These are phyloP conservation scores for Nephotettix cincticeps DNA, from an alignment of 1,140 invertebrate genomes.

Conservation along the genomic window DNA sequence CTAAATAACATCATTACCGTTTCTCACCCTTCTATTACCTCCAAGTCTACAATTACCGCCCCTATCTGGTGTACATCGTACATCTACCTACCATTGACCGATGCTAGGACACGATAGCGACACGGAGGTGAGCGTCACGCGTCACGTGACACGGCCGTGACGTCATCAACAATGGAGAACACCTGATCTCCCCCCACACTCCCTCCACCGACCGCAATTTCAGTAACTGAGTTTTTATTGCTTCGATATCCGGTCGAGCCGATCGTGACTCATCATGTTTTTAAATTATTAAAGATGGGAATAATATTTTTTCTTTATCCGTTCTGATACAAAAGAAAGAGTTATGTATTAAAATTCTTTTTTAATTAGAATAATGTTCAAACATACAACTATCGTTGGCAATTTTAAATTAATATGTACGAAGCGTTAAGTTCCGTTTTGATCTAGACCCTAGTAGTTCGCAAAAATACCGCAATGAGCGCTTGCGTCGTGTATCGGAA, in stretches of 20 bases:
- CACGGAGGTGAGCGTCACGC: background rate
- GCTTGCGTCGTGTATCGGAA: no score
- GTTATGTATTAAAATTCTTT: background rate
- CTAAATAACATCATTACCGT: background rate
- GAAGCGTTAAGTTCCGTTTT: no score
- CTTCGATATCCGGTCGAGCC: slow-evolving; percentile 1
- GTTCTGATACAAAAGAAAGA: background rate
- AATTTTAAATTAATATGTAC: background rate
- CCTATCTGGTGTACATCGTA: background rate
- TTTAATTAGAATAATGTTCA: background rate
- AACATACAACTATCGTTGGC: background rate
- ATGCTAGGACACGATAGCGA: background rate
- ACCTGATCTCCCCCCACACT: background rate
- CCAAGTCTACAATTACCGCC: background rate
- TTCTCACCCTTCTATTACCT: background rate
- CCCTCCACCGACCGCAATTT: background rate
- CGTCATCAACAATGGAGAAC: slow-evolving; percentile 4
- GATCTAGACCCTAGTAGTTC: no score
- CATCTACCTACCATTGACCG: background rate
- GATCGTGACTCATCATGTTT: background rate
- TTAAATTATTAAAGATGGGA: background rate
- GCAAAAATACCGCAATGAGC: no score
- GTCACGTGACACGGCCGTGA: background rate
- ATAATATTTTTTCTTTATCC: background rate
- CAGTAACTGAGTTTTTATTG: slow-evolving; percentile 7